Evolutionary conservation across 2,888 invertebrate species (phyloP).

Genomic region (Caenorhabditis drosophilae): DNA sequence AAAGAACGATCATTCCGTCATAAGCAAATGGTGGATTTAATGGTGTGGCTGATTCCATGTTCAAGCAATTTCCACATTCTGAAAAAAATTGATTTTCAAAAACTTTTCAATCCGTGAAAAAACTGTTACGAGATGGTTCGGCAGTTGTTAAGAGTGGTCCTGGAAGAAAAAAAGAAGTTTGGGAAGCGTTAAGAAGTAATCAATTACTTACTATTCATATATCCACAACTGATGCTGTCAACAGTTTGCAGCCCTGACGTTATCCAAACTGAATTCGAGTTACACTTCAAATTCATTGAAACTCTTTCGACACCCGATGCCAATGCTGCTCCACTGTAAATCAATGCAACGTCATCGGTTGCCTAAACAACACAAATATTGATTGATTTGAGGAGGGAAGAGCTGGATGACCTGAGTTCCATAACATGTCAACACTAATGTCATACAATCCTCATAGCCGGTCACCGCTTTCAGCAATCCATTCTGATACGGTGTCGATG

Average conservation of each 20-base stretch:
- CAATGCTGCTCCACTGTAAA: conserved; percentile 16
- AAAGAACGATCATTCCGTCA: conserved; percentile 43
- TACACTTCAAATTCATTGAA: conserved; percentile 15
- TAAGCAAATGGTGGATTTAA: conserved; percentile 11
- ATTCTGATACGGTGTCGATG: conserved; percentile 25
- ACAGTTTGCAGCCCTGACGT: conserved; percentile 18
- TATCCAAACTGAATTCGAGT: conserved; percentile 17
- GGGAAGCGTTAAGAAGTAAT: not conserved
- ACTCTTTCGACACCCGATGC: not conserved
- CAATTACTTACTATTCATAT: conserved; percentile 5
- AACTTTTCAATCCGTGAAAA: not conserved
- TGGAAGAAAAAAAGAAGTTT: not conserved
- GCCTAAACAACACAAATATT: no score
- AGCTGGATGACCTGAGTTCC: conserved; percentile 10
- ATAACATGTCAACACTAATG: conserved; percentile 22
- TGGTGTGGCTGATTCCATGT: conserved; percentile 31
- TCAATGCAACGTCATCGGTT: conserved; percentile 20
- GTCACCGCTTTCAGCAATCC: conserved; percentile 25
- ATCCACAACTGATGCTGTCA: conserved; percentile 30
- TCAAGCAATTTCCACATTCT: conserved; percentile 35
- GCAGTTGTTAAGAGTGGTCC: not conserved
- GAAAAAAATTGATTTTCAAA: no score
- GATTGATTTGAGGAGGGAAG: no score
- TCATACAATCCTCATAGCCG: conserved; percentile 20
- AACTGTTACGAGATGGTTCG: no score